Evolutionary conservation across 2,888 invertebrate species (phyloP).

Genomic region (Pocota personata): DNA sequence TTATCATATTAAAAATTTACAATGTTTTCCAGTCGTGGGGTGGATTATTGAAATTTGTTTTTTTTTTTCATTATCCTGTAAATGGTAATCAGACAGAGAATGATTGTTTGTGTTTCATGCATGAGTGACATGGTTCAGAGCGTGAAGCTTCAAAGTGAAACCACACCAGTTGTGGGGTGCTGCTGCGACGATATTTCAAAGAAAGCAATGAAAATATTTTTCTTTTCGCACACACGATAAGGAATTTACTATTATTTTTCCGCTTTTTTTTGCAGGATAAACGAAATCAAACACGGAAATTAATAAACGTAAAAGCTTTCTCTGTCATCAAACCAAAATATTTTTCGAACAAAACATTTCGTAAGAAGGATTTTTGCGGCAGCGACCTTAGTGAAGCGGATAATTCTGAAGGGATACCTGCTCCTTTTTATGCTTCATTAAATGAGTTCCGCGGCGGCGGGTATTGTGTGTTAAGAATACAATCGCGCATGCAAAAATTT

Average conservation of each 20-base stretch:
- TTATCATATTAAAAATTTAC: constrained; percentile 63
- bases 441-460: constrained; percentile 43
- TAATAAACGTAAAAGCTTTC: constrained; percentile 72
- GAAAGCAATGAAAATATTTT: constrained; percentile 53
- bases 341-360: background rate
- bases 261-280: constrained; percentile 17
- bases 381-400: background rate
- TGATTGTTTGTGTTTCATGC: constrained; percentile 67
- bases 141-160: constrained; percentile 63
- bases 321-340: constrained; percentile 8
- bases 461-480: constrained; percentile 41
- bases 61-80: constrained; percentile 60
- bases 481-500: constrained; percentile 54
- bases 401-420: constrained; percentile 36
- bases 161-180: constrained; percentile 17
- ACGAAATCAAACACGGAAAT: constrained; percentile 69
- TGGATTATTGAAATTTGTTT: constrained; percentile 73
- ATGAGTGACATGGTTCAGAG: constrained; percentile 29
- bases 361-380: too few relatives aligned
- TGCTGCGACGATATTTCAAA: constrained; percentile 13
- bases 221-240: constrained; percentile 21
- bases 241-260: constrained; percentile 32
- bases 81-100: constrained; percentile 67
- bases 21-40: constrained; percentile 7
- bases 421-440: constrained; percentile 53